These are phyloP conservation scores for Vireo griseus DNA, from an alignment of 2,797 vertebrate genomes.

Conservation along the genomic window DNA sequence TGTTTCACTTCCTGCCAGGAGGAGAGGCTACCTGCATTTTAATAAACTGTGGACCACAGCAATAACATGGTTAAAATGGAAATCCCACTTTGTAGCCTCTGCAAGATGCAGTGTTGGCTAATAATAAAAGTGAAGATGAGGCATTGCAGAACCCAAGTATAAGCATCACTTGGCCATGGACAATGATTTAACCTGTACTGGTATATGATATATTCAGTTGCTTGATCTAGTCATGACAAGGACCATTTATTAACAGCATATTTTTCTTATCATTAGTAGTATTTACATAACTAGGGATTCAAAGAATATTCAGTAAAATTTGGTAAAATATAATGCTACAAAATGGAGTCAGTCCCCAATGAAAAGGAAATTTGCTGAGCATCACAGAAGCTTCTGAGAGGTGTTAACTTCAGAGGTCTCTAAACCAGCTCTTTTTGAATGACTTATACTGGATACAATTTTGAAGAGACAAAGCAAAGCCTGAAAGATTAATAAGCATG, in stretches of 20 bases:
- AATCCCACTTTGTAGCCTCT: not conserved
- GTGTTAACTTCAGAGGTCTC: not conserved
- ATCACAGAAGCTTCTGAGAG: not conserved
- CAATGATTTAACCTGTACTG: not conserved
- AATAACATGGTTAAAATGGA: not conserved
- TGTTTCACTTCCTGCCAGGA: not conserved
- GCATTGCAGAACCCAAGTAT: not conserved
- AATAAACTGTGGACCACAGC: not conserved
- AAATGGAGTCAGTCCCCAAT: not conserved
- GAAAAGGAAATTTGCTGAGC: not conserved
- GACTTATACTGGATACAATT: not conserved
- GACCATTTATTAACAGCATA: not conserved
- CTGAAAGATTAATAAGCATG: not conserved
- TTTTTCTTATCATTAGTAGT: not conserved
- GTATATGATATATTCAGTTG: not conserved
- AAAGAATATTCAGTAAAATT: not conserved
- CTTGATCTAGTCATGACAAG: not conserved
- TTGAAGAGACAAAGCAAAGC: not conserved
- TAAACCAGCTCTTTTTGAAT: not conserved
- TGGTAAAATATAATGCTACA: not conserved
- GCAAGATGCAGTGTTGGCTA: not conserved
- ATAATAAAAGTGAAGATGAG: not conserved
- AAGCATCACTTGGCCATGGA: not conserved
- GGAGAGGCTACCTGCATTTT: not conserved
- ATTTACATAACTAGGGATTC: not conserved